These are phyloP conservation scores for Saccostrea echinata DNA, from an alignment of 1,140 invertebrate genomes.

Conservation along the genomic window DNA sequence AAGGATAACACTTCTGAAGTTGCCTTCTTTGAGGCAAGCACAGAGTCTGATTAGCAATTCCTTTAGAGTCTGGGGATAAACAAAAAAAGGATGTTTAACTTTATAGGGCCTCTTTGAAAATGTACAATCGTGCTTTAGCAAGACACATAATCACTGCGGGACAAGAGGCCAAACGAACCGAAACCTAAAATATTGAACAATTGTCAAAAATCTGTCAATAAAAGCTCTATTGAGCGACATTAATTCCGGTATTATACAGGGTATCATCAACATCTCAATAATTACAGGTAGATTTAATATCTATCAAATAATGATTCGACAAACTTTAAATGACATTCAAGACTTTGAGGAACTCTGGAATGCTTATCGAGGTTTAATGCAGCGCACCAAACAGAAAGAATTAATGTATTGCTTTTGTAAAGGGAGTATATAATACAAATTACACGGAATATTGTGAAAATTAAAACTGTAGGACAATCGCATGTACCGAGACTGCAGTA, in stretches of 20 bases:
- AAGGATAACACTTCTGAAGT: neutral
- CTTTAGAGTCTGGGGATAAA: neutral
- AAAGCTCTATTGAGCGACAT: neutral
- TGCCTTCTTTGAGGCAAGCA: neutral
- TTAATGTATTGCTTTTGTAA: too few species aligned
- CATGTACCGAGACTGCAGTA: too few species aligned
- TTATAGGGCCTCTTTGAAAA: neutral
- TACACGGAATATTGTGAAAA: too few species aligned
- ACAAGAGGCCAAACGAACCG: neutral
- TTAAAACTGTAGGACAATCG: too few species aligned
- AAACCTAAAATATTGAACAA: conserved; percentile 1
- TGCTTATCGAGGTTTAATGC: neutral
- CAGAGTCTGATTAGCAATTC: neutral
- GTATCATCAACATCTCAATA: neutral
- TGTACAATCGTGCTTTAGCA: neutral
- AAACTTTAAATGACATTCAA: neutral
- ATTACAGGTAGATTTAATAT: neutral
- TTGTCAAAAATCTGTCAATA: conserved; percentile 9
- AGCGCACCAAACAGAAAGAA: too few species aligned
- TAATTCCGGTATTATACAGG: neutral
- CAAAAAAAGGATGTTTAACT: neutral
- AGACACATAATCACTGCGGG: neutral
- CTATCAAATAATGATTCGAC: neutral
- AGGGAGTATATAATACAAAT: too few species aligned
- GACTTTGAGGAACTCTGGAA: neutral